A percentile compares a stretch with the other conserved stretches of the same genome.
These are phyloP conservation scores for Smittia sp. DNA, from an alignment of 2,888 invertebrate genomes.

Conservation along the genomic window DNA sequence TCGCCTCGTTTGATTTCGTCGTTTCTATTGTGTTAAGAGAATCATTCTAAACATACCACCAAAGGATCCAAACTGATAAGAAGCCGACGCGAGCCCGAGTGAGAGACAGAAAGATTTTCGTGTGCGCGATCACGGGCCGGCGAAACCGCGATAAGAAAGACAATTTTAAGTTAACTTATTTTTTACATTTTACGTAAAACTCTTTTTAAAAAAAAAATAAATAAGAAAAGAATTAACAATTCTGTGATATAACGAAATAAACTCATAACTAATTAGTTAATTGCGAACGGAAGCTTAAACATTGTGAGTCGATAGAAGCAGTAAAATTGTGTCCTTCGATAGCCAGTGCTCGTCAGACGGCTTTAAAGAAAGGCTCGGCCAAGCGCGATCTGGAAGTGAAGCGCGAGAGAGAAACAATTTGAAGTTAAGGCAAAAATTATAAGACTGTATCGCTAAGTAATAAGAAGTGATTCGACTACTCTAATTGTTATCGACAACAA, in stretches of 20 bases:
- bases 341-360: not conserved
- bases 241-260: slow-evolving; percentile 42
- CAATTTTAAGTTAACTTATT: slow-evolving; percentile 32
- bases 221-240: slow-evolving; percentile 41
- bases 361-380: not conserved
- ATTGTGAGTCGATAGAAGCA: not conserved
- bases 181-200: slow-evolving; percentile 40
- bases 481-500: slow-evolving; percentile 36
- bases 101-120: not conserved
- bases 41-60: slow-evolving; percentile 37
- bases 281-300: not conserved
- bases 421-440: slow-evolving; percentile 30
- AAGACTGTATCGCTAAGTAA: slow-evolving; percentile 42
- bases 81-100: not conserved
- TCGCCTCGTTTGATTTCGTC: not conserved
- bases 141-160: not conserved
- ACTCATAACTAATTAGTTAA: slow-evolving; percentile 38
- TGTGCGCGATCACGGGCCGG: not conserved
- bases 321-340: slow-evolving; percentile 18
- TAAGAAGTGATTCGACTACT: slow-evolving; percentile 42
- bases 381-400: not conserved
- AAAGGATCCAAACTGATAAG: slow-evolving; percentile 38
- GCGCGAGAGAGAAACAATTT: slow-evolving; percentile 2
- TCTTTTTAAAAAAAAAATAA: slow-evolving; percentile 18
- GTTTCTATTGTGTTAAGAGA: slow-evolving; percentile 27